Conservation (phyloP, 2,113 vertebrate genomes). For the Antechinus flavipes region DNA sequence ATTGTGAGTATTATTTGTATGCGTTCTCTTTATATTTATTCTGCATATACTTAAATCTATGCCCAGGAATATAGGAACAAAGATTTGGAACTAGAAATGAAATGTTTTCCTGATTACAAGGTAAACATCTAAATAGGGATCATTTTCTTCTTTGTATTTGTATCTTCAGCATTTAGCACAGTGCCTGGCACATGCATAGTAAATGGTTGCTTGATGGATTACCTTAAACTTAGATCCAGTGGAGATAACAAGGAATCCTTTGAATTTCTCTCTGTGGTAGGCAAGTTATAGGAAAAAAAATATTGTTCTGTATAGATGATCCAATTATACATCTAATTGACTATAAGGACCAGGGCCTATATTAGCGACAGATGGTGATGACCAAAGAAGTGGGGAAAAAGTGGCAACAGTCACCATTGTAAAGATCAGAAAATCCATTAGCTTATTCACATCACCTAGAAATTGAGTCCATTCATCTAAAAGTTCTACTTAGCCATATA, state of each 20-base stretch:
- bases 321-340: not conserved
- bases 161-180: not conserved
- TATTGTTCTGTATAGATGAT: not conserved
- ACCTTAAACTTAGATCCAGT: not conserved
- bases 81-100: not conserved
- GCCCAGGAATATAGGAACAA: not conserved
- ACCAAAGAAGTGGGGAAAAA: not conserved
- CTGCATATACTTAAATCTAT: too few relatives aligned
- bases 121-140: not conserved
- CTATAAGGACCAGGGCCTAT: not conserved
- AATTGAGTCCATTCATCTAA: constrained; percentile 44
- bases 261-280: not conserved
- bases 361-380: not conserved
- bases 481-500: constrained; percentile 11
- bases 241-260: not conserved
- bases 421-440: constrained; percentile 42
- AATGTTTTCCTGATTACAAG: too few relatives aligned
- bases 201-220: not conserved
- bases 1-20: not conserved
- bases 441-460: constrained; percentile 17
- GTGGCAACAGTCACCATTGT: not conserved
- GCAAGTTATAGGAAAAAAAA: not conserved
- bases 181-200: not conserved
- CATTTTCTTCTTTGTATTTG: not conserved
- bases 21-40: too few relatives aligned